Conservation (phyloP, 2,888 invertebrate genomes). For the Hoplodrina blanda region DNA sequence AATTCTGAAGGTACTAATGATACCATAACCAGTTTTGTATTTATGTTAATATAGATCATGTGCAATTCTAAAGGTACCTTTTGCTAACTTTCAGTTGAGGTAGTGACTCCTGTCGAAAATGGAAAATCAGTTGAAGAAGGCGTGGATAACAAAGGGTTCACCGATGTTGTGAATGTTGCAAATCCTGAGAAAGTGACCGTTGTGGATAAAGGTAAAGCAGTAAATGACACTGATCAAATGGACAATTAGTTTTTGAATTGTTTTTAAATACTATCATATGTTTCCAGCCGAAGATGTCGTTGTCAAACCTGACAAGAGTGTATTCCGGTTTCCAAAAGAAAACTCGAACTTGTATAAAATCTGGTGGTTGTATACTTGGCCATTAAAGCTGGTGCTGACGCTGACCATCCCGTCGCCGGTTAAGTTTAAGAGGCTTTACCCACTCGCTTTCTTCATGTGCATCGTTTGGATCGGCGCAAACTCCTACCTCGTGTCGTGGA, state of each 20-base stretch:
- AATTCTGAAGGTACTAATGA: slow-evolving; percentile 39
- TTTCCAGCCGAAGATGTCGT: slow-evolving; percentile 58
- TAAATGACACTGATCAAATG: neutral
- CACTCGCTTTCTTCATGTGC: slow-evolving; percentile 96
- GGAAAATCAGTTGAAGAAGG: slow-evolving; percentile 80
- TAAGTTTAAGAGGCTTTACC: slow-evolving; percentile 91
- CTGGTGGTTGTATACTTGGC: slow-evolving; percentile 94
- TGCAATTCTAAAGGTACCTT: neutral
- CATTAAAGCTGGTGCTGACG: slow-evolving; percentile 92
- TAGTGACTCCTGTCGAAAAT: slow-evolving; percentile 72
- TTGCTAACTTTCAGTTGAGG: slow-evolving; percentile 74
- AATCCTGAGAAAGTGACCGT: slow-evolving; percentile 64
- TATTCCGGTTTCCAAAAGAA: slow-evolving; percentile 85
- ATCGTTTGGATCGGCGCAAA: slow-evolving; percentile 96
- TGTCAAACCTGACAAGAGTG: slow-evolving; percentile 74
- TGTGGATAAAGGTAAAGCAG: slow-evolving; percentile 64
- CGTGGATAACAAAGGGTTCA: slow-evolving; percentile 77
- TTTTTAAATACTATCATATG: neutral
- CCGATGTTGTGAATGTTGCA: slow-evolving; percentile 61
- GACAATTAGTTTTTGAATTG: neutral
- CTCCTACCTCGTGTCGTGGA: slow-evolving; percentile 97
- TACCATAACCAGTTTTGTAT: neutral
- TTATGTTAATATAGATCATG: neutral
- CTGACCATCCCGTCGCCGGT: slow-evolving; percentile 93
- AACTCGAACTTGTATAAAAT: slow-evolving; percentile 76